These are phyloP conservation scores for Coregonus ussuriensis DNA, from an alignment of 2,797 vertebrate species.

Conservation along the genomic window DNA sequence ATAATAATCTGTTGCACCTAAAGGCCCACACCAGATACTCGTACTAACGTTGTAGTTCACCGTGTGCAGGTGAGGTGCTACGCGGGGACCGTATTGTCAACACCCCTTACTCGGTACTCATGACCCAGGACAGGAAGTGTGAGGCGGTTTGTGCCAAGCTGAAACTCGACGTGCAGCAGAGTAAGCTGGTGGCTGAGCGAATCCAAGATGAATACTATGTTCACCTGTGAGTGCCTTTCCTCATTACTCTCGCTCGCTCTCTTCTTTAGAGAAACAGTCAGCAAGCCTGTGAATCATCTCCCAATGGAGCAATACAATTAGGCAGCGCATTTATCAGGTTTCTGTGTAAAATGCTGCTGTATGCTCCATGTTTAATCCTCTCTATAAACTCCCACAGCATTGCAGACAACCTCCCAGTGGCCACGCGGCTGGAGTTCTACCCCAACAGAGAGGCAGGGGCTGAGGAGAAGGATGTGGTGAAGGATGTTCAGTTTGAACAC, in stretches of 20 bases:
- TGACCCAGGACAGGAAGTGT: slow-evolving; percentile 91
- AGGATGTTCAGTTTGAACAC: slow-evolving; percentile 95
- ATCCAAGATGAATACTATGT: slow-evolving; percentile 97
- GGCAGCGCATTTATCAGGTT: neutral
- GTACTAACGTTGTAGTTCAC: slow-evolving; percentile 77
- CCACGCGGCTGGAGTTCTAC: slow-evolving; percentile 91
- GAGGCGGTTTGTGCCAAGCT: slow-evolving; percentile 84
- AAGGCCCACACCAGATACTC: neutral
- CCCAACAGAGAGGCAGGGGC: slow-evolving; percentile 80
- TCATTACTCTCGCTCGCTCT: neutral
- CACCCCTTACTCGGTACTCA: slow-evolving; percentile 88
- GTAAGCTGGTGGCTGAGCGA: slow-evolving; percentile 90
- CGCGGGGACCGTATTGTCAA: slow-evolving; percentile 96
- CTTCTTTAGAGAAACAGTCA: too few relatives aligned
- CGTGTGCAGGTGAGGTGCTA: slow-evolving; percentile 87
- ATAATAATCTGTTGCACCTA: neutral
- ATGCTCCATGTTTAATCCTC: neutral
- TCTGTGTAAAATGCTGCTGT: neutral
- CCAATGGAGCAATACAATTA: too few relatives aligned
- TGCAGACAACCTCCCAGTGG: slow-evolving; percentile 97
- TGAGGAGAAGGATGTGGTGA: slow-evolving; percentile 80
- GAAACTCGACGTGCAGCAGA: slow-evolving; percentile 79
- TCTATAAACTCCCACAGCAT: slow-evolving; percentile 77
- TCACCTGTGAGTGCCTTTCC: slow-evolving; percentile 87
- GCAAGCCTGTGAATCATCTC: too few relatives aligned